Evolutionary conservation across 1,140 invertebrate genomes (phyloP).

Genomic region (Theocolax elegans): DNA sequence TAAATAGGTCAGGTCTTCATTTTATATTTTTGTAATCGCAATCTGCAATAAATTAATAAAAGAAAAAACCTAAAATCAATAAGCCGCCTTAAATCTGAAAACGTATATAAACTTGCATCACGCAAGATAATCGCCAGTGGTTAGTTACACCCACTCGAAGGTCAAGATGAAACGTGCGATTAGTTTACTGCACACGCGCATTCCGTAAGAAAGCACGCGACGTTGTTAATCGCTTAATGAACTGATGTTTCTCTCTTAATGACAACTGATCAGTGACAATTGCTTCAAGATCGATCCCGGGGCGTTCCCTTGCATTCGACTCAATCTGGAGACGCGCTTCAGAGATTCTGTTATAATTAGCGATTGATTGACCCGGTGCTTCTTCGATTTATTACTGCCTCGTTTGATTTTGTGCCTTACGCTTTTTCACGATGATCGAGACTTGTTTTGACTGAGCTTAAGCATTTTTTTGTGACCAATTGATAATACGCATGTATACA

Average conservation of each 20-base stretch:
- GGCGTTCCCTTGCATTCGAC: not conserved
- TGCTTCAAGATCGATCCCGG: constrained; percentile 25
- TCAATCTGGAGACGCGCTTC: not conserved
- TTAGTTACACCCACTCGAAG: not conserved
- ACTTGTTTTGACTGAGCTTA: too few relatives aligned
- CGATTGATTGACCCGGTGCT: constrained; percentile 21
- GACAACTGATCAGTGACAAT: constrained; percentile 37
- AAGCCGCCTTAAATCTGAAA: too few relatives aligned
- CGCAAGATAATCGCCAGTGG: not conserved
- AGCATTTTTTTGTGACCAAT: too few relatives aligned
- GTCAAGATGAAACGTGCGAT: not conserved
- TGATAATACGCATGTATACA: too few relatives aligned
- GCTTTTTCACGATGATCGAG: too few relatives aligned
- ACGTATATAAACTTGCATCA: too few relatives aligned
- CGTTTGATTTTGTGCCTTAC: too few relatives aligned
- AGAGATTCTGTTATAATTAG: constrained; percentile 23
- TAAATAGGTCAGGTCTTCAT: too few relatives aligned
- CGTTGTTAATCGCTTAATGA: constrained; percentile 20
- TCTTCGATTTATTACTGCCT: constrained; percentile 1
- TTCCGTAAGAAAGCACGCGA: not conserved
- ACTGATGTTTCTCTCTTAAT: constrained; percentile 11
- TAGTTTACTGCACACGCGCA: not conserved
- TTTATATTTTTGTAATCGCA: too few relatives aligned
- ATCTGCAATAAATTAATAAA: too few relatives aligned
- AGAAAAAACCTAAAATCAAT: too few relatives aligned